These are phyloP conservation scores for Deroptyus accipitrinus DNA, from an alignment of 2,113 vertebrate genomes.

Conservation along the genomic window DNA sequence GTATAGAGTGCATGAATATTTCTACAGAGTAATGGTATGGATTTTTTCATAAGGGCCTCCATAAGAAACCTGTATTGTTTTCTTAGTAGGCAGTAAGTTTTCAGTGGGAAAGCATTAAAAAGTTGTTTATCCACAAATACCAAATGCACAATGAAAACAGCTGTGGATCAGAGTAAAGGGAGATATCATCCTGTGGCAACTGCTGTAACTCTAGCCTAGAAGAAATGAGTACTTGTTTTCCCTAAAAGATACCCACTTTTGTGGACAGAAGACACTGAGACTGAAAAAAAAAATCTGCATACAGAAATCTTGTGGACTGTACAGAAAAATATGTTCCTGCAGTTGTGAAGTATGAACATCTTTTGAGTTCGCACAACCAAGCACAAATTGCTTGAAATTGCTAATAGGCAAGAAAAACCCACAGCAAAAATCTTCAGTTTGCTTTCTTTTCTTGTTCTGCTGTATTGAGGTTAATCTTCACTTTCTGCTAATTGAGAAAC, in stretches of 20 bases:
- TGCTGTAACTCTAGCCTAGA: neutral
- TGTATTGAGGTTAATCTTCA: neutral
- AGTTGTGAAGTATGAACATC: accelerated
- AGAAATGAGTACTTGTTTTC: neutral
- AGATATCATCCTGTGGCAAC: neutral
- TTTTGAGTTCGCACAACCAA: neutral
- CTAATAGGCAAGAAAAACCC: neutral
- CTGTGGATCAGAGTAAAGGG: neutral
- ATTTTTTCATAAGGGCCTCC: neutral
- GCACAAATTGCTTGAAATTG: neutral
- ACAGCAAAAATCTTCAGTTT: neutral
- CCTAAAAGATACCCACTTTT: neutral
- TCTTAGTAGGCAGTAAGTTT: neutral
- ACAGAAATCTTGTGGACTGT: neutral
- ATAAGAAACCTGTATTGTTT: neutral
- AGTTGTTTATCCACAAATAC: neutral
- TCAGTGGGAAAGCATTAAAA: neutral
- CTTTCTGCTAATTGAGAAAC: neutral
- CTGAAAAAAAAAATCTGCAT: neutral
- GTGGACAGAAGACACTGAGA: neutral
- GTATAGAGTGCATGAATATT: accelerated
- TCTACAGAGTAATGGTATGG: neutral
- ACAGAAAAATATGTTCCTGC: neutral
- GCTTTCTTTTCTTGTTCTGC: neutral
- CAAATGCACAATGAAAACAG: neutral